Base-by-base conservation (phyloP, 2,888 invertebrate genomes). In the Sicus ferrugineus region DNA sequence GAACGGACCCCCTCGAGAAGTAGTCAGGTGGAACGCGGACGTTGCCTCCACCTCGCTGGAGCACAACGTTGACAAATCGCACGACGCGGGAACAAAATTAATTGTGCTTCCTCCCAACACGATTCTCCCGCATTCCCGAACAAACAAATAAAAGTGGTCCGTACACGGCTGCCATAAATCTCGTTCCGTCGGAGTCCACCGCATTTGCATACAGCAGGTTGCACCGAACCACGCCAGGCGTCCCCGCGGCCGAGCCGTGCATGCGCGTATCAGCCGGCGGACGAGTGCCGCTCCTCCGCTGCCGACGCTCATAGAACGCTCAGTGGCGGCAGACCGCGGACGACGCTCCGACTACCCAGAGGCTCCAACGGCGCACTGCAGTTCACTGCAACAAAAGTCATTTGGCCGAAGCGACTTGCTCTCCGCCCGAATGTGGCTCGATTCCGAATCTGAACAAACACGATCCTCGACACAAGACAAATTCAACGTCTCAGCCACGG, bases 131-230 rank as follows among this genome's bases (percentile, higher is more conserved):
- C 62, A 62, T 62, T 62, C 46, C n/a, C 46, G 16, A 62, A 62
- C 46, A 62, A 62, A 62, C 46, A 50, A 48, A 63, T 50, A 31
- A 63, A 63, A 16, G 48, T 38, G 42, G 11, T 67, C 23, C 14
- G 58, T n/a, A 14, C 64, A 56, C 11, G 58, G 54, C 70, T 67
- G 59, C 42, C 63, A 59, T 63, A 70, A 62, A 72, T 71, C 68
- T 70, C 67, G 48, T 11, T 62, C 68, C 66, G 68, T 21, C 70
- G 68, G 65, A 59, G 68, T 66, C 42, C 68, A 28, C 23, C 65
- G 46, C 70, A 70, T 71, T 62, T 73, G 69, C 71, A 73, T 68
- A 63, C n/a, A 46, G 50, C 63, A 63, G 63, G 63, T 63, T 63
- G 63, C 62, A 46, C n/a, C 62, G 26, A 23, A 31, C n/a, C 26